phyloP scores from a whole-genome alignment of 2,888 invertebrate species.

The Cistogaster globosa region DNA sequence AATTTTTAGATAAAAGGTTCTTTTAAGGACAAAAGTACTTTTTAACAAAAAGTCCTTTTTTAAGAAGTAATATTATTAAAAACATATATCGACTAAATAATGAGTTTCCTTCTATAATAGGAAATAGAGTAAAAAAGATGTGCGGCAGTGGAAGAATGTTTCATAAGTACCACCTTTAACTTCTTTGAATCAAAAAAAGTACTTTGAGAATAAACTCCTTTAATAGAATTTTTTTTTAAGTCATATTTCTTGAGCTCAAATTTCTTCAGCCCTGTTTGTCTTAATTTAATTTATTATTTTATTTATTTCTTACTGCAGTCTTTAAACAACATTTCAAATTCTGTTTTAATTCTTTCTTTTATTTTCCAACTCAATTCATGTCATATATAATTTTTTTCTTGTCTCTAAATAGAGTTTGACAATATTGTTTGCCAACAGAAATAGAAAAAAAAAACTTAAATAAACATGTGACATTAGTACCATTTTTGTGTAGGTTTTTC shows the following conservation, averaged over 20 bases:
- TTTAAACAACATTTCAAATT: slow-evolving; percentile 19
- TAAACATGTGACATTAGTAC: slow-evolving; percentile 57
- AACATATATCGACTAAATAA: too few relatives aligned
- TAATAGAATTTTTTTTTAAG: too few relatives aligned
- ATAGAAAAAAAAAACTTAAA: slow-evolving; percentile 8
- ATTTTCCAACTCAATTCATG: slow-evolving; percentile 47
- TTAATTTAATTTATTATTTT: slow-evolving; percentile 28
- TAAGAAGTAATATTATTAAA: too few relatives aligned
- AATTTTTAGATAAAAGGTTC: too few relatives aligned
- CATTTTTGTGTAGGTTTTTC: slow-evolving; percentile 66
- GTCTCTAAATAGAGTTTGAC: slow-evolving; percentile 45
- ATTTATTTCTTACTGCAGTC: slow-evolving; percentile 1
- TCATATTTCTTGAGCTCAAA: not conserved
- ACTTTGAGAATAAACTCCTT: too few relatives aligned
- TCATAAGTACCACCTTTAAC: too few relatives aligned
- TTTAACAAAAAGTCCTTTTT: too few relatives aligned
- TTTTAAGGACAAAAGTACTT: too few relatives aligned
- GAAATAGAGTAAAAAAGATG: too few relatives aligned
- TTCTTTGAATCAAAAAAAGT: too few relatives aligned
- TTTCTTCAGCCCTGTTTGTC: slow-evolving; percentile 1
- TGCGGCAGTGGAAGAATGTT: too few relatives aligned
- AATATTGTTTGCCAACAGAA: slow-evolving; percentile 37
- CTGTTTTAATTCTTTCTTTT: slow-evolving; percentile 21
- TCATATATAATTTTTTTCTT: slow-evolving; percentile 32
- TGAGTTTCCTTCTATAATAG: too few relatives aligned